Evolutionary conservation across 2,797 vertebrate species (phyloP), one percentile per base, ranked within the genome.

Genomic region (Sphenodon punctatus): DNA sequence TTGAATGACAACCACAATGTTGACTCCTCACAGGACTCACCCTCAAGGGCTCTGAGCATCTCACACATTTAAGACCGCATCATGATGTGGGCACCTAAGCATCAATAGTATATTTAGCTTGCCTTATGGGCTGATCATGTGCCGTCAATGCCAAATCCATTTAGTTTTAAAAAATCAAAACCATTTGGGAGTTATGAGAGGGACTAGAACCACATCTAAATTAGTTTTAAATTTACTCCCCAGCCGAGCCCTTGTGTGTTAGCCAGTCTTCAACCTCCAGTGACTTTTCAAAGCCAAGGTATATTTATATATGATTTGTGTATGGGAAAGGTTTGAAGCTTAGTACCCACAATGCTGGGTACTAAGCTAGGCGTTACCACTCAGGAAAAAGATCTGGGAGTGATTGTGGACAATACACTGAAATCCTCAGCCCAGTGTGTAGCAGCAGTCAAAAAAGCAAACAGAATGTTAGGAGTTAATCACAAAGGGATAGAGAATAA

Each of bases 11-110:
- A n/a, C n/a, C n/a, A n/a, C n/a, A n/a, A n/a, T n/a, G n/a, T n/a
- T n/a, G n/a, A n/a, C n/a, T n/a, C n/a, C n/a, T n/a, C n/a, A n/a
- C n/a, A n/a, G n/a, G n/a, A n/a, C n/a, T n/a, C n/a, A n/a, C n/a
- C n/a, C 46, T 1, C 1, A 65, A 51, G 51, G 27, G 46, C 10
- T 2, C 0, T 0, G 0, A 9, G 23, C 8, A 1, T 27, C 3
- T 3, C 32, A 1, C 2, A 51, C 70, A 9, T 41, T 53, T 7
- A 38, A 15, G 9, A 46, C 69, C 8, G 5, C 0, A 0, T 36
- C 27, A 41, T 10, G 60, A 39, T n/a, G n/a, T 36, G 0, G 0
- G 25, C 15, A 22, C 22, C 1, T 0, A 0, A 5, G 6, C 53
- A 39, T 22, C 2, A 0, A 25, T 65, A 45, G 19, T n/a, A n/a